Evolutionary conservation across 2,113 vertebrate genomes (phyloP).

Genomic region (Eleginops maclovinus): DNA sequence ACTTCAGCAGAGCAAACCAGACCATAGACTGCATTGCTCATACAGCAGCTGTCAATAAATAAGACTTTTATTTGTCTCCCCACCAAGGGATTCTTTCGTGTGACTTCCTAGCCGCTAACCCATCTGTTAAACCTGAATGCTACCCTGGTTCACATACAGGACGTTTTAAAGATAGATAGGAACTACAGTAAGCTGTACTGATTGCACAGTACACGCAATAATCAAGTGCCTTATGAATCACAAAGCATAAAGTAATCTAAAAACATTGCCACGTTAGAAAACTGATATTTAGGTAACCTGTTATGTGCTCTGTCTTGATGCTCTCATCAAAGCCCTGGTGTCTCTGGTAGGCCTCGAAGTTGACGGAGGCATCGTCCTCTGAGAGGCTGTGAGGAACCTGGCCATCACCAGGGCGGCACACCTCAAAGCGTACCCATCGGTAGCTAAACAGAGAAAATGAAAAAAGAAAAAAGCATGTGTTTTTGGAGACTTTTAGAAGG

Average conservation of each 20-base stretch:
- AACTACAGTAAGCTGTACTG: neutral
- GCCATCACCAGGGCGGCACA: slow-evolving; percentile 85
- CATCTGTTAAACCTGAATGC: neutral
- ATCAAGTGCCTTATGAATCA: neutral
- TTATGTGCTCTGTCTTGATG: slow-evolving; percentile 70
- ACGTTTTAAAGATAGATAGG: neutral
- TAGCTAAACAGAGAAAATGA: slow-evolving; percentile 77
- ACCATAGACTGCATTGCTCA: slow-evolving; percentile 1
- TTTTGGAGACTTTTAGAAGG: neutral
- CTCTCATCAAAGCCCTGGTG: slow-evolving; percentile 81
- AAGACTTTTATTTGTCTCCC: neutral
- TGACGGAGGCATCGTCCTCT: slow-evolving; percentile 84
- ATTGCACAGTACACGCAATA: neutral
- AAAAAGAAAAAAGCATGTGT: neutral
- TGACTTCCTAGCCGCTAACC: neutral
- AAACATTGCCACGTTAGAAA: neutral
- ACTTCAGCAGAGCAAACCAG: slow-evolving; percentile 1
- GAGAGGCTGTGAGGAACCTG: slow-evolving; percentile 81
- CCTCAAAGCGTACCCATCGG: slow-evolving; percentile 91
- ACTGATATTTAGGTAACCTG: slow-evolving; percentile 58
- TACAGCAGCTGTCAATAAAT: slow-evolving; percentile 8
- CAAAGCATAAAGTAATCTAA: neutral
- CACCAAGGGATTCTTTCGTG: neutral
- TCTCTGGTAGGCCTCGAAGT: slow-evolving; percentile 89
- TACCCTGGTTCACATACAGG: neutral